Base-by-base conservation (phyloP, 2,113 vertebrate genomes). In the Triplophysa dalaica region DNA sequence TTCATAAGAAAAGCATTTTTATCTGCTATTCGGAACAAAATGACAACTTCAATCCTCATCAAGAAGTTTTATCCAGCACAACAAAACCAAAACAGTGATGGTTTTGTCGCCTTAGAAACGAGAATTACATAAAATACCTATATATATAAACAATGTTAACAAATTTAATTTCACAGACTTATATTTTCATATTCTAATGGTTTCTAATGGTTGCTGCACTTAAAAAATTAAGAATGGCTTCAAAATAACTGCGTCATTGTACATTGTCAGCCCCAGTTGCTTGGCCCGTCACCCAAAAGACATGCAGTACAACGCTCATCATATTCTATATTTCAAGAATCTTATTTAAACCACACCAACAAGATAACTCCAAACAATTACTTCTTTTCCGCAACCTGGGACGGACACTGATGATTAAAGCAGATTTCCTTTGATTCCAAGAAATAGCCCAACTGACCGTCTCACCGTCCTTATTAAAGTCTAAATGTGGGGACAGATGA, bases 61-160 rank as follows among this genome's bases (percentile, higher is more conserved):
- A 86, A 81, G 85, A 77, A 41, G 67, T 84, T 81, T 83, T 86
- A 87, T 86, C 85, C 80, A 70, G 48, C 79, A 82, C 70, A 77
- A 86, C 33, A 38, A 38, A 38, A 38, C 33, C 33, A 38, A 29
- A 29, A 4, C 29, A 4, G 3, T 29, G 29, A 29, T 29, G 29
- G 33, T 38, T 0, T 38, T 38, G 33, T 6, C 7, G 6, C 33
- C 6, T 38, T 38, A 7, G 33, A 7, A 38, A 8, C 6, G 1
- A 38, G 7, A 38, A 38, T 7, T 38, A 38, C 33, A 38, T 38
- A 38, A 6, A 7, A 29, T 29, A 29, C 26, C 3, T 29, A 29
- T 29, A 29, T 3, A 29, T 29, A 29, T 29, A 29, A 38, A 7
- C 33, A 6, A 38, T 38, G 33, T 7, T 38, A 38, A 8, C 33